These are phyloP conservation scores for Scaptomyza pallida DNA, from an alignment of 1,140 invertebrate genomes.

Conservation along the genomic window DNA sequence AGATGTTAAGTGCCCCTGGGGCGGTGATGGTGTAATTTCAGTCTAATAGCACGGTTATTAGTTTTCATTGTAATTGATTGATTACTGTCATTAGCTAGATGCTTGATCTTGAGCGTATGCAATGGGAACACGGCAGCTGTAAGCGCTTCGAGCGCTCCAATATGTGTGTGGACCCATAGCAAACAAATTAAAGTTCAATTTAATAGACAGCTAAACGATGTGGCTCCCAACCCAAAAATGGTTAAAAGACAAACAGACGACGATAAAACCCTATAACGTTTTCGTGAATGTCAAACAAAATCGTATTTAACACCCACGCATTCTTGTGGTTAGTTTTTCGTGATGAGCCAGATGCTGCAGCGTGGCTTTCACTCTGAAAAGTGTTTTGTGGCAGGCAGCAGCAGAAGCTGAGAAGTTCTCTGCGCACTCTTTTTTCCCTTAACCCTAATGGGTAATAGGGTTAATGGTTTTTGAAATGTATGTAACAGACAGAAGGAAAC, in stretches of 20 bases:
- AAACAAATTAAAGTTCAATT: conserved; percentile 50
- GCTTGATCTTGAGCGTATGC: conserved; percentile 36
- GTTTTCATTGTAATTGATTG: conserved; percentile 63
- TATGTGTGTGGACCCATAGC: conserved; percentile 15
- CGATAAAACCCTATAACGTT: conserved; percentile 14
- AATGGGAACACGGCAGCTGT: conserved; percentile 21
- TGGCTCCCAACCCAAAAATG: conserved; percentile 3
- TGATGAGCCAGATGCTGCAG: conserved; percentile 27
- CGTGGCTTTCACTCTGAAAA: conserved; percentile 32
- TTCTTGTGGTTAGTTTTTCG: conserved; percentile 2
- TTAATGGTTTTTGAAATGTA: too few relatives aligned
- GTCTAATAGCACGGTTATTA: conserved; percentile 57
- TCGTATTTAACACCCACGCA: conserved; percentile 45
- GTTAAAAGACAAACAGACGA: conserved; percentile 16
- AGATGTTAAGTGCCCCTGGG: conserved; percentile 36
- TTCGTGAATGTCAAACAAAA: conserved; percentile 44
- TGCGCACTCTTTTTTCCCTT: conserved; percentile 20
- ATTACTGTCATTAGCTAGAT: conserved; percentile 53
- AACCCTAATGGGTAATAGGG: too few relatives aligned
- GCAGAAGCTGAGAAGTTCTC: conserved; percentile 15
- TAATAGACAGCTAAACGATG: conserved; percentile 40
- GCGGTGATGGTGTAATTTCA: conserved; percentile 47
- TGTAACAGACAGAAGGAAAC: too few relatives aligned
- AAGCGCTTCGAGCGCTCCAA: not conserved
- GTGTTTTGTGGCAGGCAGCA: not conserved